A percentile compares a stretch with the other conserved stretches of the same genome.
phyloP scores from a whole-genome alignment of 2,113 vertebrate genomes.

The Lophura nycthemera region DNA sequence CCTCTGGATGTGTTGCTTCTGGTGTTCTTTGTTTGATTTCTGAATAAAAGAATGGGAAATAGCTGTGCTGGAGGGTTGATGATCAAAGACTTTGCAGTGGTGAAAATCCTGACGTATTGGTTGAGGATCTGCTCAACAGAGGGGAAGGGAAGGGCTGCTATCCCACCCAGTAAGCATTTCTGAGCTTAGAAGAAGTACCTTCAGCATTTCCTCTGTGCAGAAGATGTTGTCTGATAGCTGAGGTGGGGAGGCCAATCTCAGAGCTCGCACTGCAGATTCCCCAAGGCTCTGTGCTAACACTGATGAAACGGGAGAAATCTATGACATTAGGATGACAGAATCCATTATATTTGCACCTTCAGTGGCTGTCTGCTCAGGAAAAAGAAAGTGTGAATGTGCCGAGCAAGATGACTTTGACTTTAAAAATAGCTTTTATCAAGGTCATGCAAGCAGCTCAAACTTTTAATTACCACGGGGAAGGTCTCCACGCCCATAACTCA shows the following conservation, averaged over 20 bases:
- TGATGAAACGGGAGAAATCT: constrained; percentile 13
- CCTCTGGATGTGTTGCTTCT: not conserved
- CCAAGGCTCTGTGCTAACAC: not conserved
- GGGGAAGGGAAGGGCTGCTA: not conserved
- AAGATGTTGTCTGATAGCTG: not conserved
- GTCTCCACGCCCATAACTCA: not conserved
- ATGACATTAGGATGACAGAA: constrained; percentile 65
- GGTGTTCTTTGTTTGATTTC: not conserved
- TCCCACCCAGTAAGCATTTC: not conserved
- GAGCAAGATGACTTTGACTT: constrained; percentile 67
- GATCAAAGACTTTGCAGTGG: not conserved
- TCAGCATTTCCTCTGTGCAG: not conserved
- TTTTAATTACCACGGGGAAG: not conserved
- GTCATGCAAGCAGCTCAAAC: constrained; percentile 41
- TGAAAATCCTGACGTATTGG: not conserved
- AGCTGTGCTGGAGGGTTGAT: not conserved
- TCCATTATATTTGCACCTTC: constrained; percentile 77
- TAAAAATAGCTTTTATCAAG: constrained; percentile 47
- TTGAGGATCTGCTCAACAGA: not conserved
- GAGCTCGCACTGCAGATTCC: constrained; percentile 15
- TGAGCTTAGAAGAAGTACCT: not conserved
- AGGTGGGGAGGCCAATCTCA: not conserved
- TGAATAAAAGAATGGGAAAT: not conserved
- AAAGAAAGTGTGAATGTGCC: constrained; percentile 75
- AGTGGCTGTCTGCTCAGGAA: constrained; percentile 48